A percentile compares a stretch with the other conserved stretches of the same genome.
Conservation (phyloP, 2,888 invertebrate species). For the Hyppa rectilinea region DNA sequence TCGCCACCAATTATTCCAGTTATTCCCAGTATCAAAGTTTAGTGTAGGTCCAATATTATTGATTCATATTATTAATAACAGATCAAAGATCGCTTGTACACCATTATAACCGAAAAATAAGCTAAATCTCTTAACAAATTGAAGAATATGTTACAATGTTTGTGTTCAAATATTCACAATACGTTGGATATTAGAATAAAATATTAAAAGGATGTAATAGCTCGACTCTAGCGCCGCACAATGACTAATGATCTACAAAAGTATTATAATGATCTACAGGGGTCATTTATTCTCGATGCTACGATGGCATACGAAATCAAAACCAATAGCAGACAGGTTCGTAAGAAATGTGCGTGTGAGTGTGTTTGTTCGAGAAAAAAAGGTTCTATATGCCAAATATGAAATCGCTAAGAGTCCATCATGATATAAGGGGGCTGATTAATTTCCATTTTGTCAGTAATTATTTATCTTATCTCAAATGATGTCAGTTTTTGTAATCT, state of each 20-base stretch:
- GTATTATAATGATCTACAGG: slow-evolving; percentile 75
- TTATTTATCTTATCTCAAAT: neutral
- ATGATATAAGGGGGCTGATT: neutral
- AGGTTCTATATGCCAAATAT: slow-evolving; percentile 46
- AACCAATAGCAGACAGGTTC: slow-evolving; percentile 29
- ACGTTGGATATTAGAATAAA: slow-evolving; percentile 59
- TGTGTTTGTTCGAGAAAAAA: slow-evolving; percentile 21
- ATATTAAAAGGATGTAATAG: slow-evolving; percentile 60
- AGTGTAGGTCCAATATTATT: slow-evolving; percentile 18
- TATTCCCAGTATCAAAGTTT: too few species aligned
- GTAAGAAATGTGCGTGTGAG: slow-evolving; percentile 25
- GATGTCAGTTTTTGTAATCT: too few species aligned
- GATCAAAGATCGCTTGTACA: slow-evolving; percentile 40
- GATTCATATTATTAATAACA: slow-evolving; percentile 22
- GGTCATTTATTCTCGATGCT: slow-evolving; percentile 69
- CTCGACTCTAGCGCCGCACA: slow-evolving; percentile 50
- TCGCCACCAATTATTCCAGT: too few species aligned
- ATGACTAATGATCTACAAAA: slow-evolving; percentile 75
- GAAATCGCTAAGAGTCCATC: slow-evolving; percentile 20
- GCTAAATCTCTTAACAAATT: slow-evolving; percentile 51
- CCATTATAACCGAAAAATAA: slow-evolving; percentile 40
- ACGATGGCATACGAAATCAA: slow-evolving; percentile 39
- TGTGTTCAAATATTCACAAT: slow-evolving; percentile 54
- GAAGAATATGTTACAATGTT: slow-evolving; percentile 36
- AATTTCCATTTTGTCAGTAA: neutral